phyloP scores from a whole-genome alignment of 2,888 invertebrate genomes.

The Galerucella pusilla region DNA sequence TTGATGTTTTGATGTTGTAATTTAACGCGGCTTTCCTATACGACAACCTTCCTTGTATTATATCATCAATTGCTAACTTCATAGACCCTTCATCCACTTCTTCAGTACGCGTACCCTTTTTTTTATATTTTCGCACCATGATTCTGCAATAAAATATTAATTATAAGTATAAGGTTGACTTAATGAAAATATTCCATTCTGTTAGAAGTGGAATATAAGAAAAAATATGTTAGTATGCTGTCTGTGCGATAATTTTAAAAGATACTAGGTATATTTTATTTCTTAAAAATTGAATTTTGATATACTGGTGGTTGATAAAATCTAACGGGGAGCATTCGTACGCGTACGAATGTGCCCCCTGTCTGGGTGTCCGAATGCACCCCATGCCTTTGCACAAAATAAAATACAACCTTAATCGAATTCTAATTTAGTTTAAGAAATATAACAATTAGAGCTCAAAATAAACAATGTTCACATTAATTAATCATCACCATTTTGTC shows the following conservation, averaged over 20 bases:
- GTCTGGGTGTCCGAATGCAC: constrained; percentile 10
- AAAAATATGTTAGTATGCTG: background rate
- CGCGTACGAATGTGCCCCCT: constrained; percentile 18
- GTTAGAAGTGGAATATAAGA: too few relatives aligned
- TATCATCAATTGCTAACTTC: too few relatives aligned
- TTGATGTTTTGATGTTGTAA: too few relatives aligned
- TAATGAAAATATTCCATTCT: too few relatives aligned
- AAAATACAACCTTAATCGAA: constrained; percentile 15
- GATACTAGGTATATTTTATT: background rate
- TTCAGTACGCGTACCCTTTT: too few relatives aligned
- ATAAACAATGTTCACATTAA: constrained; percentile 22
- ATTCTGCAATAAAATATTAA: too few relatives aligned
- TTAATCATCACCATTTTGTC: background rate
- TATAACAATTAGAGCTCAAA: constrained; percentile 18
- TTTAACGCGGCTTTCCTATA: too few relatives aligned
- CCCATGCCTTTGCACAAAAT: constrained; percentile 18
- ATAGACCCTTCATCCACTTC: too few relatives aligned
- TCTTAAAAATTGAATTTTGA: constrained; percentile 2
- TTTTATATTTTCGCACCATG: too few relatives aligned
- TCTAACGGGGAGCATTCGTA: constrained; percentile 7
- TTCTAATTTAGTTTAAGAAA: constrained; percentile 26
- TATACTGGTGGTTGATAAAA: background rate
- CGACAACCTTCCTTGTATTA: too few relatives aligned
- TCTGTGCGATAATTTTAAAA: constrained; percentile 1
- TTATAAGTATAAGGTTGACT: too few relatives aligned